These are phyloP conservation scores for Hydropsyche tenuis DNA, from an alignment of 1,140 invertebrate genomes.

Conservation along the genomic window DNA sequence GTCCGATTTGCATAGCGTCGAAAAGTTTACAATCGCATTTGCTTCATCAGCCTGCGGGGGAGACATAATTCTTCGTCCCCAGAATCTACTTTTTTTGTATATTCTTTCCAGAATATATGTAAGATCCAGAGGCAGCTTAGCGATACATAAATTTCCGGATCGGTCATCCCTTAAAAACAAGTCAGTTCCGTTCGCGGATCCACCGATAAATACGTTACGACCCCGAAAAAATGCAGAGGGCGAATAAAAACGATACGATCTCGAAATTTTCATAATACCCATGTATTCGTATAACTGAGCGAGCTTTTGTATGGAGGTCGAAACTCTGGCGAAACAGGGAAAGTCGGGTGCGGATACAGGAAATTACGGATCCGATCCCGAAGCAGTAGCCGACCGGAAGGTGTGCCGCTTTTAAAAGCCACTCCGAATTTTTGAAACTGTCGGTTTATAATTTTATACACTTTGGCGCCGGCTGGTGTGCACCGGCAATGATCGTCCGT, in stretches of 20 bases:
- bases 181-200: slow-evolving; percentile 42
- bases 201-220: slow-evolving; percentile 20
- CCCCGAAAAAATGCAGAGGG: slow-evolving; percentile 26
- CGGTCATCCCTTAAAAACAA: slow-evolving; percentile 50
- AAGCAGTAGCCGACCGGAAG: not conserved
- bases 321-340: not conserved
- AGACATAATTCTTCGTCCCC: slow-evolving; percentile 39
- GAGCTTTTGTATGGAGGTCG: not conserved
- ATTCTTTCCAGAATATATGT: not conserved
- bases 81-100: slow-evolving; percentile 12
- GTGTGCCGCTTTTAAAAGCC: slow-evolving; percentile 21
- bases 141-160: slow-evolving; percentile 50
- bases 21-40: slow-evolving; percentile 64
- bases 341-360: slow-evolving; percentile 24
- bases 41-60: slow-evolving; percentile 59
- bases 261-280: too few relatives aligned
- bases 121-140: slow-evolving; percentile 38
- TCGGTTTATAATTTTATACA: slow-evolving; percentile 1
- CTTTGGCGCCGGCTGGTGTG: slow-evolving; percentile 20
- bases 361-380: slow-evolving; percentile 39
- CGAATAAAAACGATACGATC: not conserved
- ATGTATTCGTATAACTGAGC: not conserved
- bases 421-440: slow-evolving; percentile 16
- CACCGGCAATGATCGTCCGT: not conserved
- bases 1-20: slow-evolving; percentile 62